Conservation (phyloP, 2,888 invertebrate species). For the Cyaniris semiargus region DNA sequence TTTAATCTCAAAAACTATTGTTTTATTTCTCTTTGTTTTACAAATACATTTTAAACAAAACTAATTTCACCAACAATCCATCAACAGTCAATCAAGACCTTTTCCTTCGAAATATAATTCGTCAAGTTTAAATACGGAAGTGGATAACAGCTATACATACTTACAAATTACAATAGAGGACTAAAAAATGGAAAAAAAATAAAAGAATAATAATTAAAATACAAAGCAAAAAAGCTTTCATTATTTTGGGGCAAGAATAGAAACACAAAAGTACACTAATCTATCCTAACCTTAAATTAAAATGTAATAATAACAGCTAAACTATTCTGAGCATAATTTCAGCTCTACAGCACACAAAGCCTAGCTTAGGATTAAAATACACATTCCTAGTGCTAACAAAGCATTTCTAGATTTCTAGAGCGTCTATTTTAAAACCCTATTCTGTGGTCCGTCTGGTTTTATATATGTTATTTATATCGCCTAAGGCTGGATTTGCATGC, state of each 20-base stretch:
- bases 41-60: too few species aligned
- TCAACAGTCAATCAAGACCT: not conserved
- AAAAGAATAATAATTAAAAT: too few species aligned
- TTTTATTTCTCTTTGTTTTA: not conserved
- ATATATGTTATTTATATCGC: not conserved
- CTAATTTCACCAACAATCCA: not conserved
- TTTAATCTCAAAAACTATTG: not conserved
- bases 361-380: conserved; percentile 16
- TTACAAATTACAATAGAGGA: too few species aligned
- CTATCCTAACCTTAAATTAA: not conserved
- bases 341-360: not conserved
- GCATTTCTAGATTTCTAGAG: conserved; percentile 12
- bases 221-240: too few species aligned
- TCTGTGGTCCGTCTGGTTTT: conserved; percentile 1
- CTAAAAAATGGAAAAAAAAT: too few species aligned
- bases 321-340: not conserved
- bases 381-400: conserved; percentile 4
- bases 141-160: too few species aligned
- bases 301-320: not conserved
- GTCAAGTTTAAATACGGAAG: too few species aligned
- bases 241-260: too few species aligned
- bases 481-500: too few species aligned
- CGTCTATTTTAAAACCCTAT: conserved; percentile 6
- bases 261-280: too few species aligned
- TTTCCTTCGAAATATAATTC: not conserved